phyloP scores from a whole-genome alignment of 2,113 vertebrate species.

The Rhinoderma darwinii region DNA sequence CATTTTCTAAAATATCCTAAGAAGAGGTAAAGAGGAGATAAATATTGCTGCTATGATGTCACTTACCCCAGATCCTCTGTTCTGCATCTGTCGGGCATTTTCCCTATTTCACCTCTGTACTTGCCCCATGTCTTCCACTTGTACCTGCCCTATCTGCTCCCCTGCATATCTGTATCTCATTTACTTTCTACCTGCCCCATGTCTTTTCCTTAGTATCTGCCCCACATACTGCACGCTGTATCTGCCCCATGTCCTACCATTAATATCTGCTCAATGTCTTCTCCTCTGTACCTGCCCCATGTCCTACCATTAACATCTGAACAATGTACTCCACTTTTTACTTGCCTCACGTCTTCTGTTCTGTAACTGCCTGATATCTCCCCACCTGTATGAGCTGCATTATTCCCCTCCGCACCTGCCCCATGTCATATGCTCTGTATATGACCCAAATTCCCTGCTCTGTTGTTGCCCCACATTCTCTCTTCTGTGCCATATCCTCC shows the following conservation, averaged over 20 bases:
- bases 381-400: too few relatives aligned
- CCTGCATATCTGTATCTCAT: too few relatives aligned
- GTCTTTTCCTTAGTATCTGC: neutral
- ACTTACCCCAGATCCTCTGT: neutral
- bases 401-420: too few relatives aligned
- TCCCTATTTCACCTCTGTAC: neutral
- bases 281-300: neutral
- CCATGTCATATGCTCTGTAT: neutral
- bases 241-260: neutral
- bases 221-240: neutral
- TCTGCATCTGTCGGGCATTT: too few relatives aligned
- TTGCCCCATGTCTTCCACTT: neutral
- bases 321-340: neutral
- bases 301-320: neutral
- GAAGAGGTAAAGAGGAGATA: neutral
- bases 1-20: constrained; percentile 94
- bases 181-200: neutral
- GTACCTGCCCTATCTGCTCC: neutral
- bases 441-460: neutral
- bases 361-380: neutral
- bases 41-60: neutral
- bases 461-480: neutral
- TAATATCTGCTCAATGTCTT: neutral
- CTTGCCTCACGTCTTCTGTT: neutral
- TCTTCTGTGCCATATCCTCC: neutral